phyloP scores from a whole-genome alignment of 2,113 vertebrate genomes.

The Sylvia atricapilla region DNA sequence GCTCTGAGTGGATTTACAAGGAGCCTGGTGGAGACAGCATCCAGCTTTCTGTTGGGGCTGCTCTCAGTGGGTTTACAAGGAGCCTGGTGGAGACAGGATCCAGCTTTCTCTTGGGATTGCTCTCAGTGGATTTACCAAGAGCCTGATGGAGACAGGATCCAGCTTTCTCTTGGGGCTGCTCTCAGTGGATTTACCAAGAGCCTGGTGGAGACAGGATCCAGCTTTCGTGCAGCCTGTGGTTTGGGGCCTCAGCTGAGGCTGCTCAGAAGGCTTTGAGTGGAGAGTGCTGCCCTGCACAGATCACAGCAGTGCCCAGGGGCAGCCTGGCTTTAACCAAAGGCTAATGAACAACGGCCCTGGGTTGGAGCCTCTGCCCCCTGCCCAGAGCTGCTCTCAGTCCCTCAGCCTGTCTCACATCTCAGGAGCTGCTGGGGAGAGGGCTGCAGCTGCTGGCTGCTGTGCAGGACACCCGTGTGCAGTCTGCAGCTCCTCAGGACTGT shows the following conservation, averaged over 20 bases:
- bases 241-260: not conserved
- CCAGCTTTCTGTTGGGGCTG: too few species aligned
- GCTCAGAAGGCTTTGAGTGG: not conserved
- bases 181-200: too few species aligned
- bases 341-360: not conserved
- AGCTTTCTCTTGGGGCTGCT: too few species aligned
- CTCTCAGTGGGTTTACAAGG: too few species aligned
- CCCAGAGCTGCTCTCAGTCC: not conserved
- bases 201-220: too few species aligned
- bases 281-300: not conserved
- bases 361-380: too few species aligned
- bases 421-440: not conserved
- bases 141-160: too few species aligned
- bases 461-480: fast-evolving
- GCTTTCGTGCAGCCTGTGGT: not conserved
- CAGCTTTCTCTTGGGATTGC: too few species aligned
- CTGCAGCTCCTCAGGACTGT: not conserved
- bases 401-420: not conserved
- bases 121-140: too few species aligned
- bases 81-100: too few species aligned
- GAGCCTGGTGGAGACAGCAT: too few species aligned
- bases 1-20: too few species aligned
- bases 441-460: not conserved
- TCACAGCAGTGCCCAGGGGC: not conserved
- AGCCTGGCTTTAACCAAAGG: not conserved